Conservation (phyloP, 2,797 vertebrate species). For the Betta splendens region DNA sequence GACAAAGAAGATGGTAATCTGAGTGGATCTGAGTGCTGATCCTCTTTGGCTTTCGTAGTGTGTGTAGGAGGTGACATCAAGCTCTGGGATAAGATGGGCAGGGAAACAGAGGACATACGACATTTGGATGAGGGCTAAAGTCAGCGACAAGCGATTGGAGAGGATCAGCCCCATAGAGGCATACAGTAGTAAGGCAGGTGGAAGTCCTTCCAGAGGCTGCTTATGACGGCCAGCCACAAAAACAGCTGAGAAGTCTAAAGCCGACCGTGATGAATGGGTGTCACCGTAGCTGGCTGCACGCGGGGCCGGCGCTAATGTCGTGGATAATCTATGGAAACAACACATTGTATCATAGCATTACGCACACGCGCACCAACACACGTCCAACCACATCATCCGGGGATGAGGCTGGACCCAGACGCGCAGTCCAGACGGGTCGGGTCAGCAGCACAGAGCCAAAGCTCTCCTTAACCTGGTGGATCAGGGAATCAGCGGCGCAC, state of each 20-base stretch:
- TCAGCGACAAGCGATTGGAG: constrained; percentile 59
- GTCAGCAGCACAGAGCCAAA: constrained; percentile 66
- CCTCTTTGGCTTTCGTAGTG: constrained; percentile 65
- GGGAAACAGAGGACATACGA: constrained; percentile 45
- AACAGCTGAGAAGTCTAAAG: too few relatives aligned
- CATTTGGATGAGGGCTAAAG: constrained; percentile 54
- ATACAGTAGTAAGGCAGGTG: constrained; percentile 40
- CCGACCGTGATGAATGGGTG: background rate
- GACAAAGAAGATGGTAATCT: constrained; percentile 68
- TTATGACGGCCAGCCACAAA: too few relatives aligned
- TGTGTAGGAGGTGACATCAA: constrained; percentile 60
- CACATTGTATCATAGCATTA: constrained; percentile 51
- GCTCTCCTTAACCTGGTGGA: constrained; percentile 74
- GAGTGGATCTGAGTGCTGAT: constrained; percentile 71
- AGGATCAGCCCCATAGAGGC: constrained; percentile 43
- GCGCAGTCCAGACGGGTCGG: constrained; percentile 72
- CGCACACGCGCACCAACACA: constrained; percentile 11
- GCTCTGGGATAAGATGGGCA: constrained; percentile 59
- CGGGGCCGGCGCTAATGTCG: constrained; percentile 12
- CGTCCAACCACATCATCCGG: too few relatives aligned
- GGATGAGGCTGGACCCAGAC: constrained; percentile 44
- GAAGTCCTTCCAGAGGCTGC: constrained; percentile 18
- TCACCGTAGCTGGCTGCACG: background rate
- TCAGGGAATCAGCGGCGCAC: constrained; percentile 59
- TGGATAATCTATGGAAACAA: constrained; percentile 20